Base-by-base conservation (phyloP, 2,888 invertebrate species). In the Malthinus seriepunctatus region DNA sequence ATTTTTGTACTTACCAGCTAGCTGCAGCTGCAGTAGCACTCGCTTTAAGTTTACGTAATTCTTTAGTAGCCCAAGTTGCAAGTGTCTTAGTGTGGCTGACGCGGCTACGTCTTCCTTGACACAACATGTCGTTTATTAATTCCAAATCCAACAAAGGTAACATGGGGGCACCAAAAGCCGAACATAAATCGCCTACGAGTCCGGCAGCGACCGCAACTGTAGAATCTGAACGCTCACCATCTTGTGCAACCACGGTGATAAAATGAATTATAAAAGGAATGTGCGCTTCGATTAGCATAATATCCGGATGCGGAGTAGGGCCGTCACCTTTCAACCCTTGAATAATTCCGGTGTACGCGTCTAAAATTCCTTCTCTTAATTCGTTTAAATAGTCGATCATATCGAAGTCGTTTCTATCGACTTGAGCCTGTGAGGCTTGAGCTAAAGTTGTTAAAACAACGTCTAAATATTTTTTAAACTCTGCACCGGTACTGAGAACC, bases 271-370 rank as follows among this genome's bases (percentile, higher is more conserved):
- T 96, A 74, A 90, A 90, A 32, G 87, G 86, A 69, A 97, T 89
- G 80, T 95, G 94, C 1, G 90, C 88, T 78, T 95, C 92, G 69
- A 98, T 83, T 31, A 92, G 80, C 51, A 84, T 80, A 31, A 95
- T 88, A 75, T 93, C 93, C 0, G 84, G 81, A 63, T 87, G 83
- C 3, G 86, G 83, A 0, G 79, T 79, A 4, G 81, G 83, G 1
- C 84, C 87, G 42, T 90, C 86, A 2, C 93, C 94, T 73, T 92
- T 91, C 33, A 97, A 56, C 15, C 96, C 97, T 78, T 99, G 98
- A 64, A 98, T 89, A 60, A 99, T 99, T 57, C 99, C 98, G 1
- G 98, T 97, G 80, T 97, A 99, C 0, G 98, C 97, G 75, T 97
- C 97, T 47, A 99, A 81, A 32, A 97, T 95, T 64, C 95, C 95